Evolutionary conservation across 2,113 vertebrate genomes (phyloP), one percentile per base, ranked within the genome.

Genomic region (Sitta europaea): DNA sequence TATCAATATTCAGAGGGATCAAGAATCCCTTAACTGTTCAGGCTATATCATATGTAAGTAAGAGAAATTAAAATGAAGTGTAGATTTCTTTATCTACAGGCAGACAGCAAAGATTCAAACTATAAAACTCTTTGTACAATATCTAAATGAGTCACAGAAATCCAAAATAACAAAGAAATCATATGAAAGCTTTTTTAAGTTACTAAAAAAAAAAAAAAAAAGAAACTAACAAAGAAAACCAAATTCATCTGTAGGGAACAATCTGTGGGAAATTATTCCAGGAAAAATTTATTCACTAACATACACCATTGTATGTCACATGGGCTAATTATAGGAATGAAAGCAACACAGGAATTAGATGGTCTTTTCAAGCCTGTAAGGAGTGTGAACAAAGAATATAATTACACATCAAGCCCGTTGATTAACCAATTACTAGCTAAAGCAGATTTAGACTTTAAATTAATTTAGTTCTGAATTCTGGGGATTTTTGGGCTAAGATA

Each of bases 401-500:
- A 98, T 98, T 98, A 97, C 95, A 96, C 89, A 97, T 97, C 50
- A 65, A 97, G 97, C 61, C 96, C 6, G 78, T 96, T 98, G 98
- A 98, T 98, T 98, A 98, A 98, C 97, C 97, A 98, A 98, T 98
- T 98, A 97, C 97, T 98, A 98, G 97, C 98, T 98, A 98, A 98
- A 97, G 96, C 96, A 98, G 97, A 98, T 97, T 97, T 97, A 97
- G 97, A 97, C 94, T 98, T 97, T 97, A 97, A 98, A 98, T 98
- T 98, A 98, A 98, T 98, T 98, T 98, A 95, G 88, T 94, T 97
- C 97, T 97, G 97, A 97, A 96, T 97, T 98, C 96, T 96, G 94
- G 89, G 97, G 97, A 96, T 96, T 98, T 97, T 59, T 28, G 78
- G 92, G 95, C 91, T 82, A 95, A 98, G 97, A 98, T 98, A 98